phyloP scores from a whole-genome alignment of 2,888 invertebrate genomes.

The Agrotis segetum region DNA sequence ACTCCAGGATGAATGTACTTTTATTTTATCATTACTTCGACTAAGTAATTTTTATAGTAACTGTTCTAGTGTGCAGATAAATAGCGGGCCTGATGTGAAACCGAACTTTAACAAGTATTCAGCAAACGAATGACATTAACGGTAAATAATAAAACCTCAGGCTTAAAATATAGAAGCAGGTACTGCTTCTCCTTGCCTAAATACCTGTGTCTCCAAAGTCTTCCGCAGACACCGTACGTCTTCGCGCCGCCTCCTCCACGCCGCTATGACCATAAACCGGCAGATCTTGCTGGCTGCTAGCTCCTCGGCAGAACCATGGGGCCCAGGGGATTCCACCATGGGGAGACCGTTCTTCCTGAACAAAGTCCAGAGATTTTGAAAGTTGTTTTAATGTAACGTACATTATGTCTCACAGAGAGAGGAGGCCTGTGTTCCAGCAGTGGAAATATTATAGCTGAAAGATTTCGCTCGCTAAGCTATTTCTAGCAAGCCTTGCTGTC shows the following conservation, averaged over 20 bases:
- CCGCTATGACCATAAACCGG: constrained; percentile 86
- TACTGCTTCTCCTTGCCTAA: neutral
- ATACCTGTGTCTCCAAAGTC: constrained; percentile 85
- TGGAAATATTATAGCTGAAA: no score
- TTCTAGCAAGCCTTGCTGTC: no score
- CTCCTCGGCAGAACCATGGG: constrained; percentile 70
- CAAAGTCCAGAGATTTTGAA: neutral
- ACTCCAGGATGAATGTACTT: neutral
- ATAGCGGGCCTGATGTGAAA: neutral
- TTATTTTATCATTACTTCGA: neutral
- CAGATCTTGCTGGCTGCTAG: constrained; percentile 86
- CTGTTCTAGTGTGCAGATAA: no score
- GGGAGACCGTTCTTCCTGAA: constrained; percentile 58
- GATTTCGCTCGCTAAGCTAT: no score
- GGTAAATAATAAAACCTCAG: neutral
- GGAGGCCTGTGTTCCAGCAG: no score
- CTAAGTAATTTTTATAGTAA: neutral
- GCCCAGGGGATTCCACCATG: constrained; percentile 67
- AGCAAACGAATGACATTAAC: neutral
- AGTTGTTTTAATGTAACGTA: no score
- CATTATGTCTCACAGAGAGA: no score
- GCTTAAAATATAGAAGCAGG: no score
- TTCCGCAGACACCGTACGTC: constrained; percentile 86
- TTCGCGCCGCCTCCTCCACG: constrained; percentile 89
- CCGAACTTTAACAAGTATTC: no score